Base-by-base conservation (phyloP, 2,888 invertebrate genomes). In the Drosophila demipolita region DNA sequence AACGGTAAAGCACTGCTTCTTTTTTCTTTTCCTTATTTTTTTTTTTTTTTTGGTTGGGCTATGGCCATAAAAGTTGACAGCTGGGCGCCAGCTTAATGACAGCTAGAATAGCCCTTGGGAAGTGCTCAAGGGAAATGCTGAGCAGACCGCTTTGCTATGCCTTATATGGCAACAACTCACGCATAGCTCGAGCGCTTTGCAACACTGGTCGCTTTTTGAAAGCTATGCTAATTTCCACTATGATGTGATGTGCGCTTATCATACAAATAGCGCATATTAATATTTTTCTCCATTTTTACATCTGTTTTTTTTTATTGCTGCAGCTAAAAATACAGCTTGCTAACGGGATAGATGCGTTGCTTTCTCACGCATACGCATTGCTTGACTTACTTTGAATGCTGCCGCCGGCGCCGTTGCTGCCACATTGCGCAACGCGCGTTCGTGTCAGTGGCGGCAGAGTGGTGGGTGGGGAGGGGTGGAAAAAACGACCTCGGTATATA, bases 401-500 rank as follows among this genome's bases (percentile, higher is more conserved):
- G 80, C 71, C 69, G 73, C 72, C 80, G 87, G 68, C 70, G 78
- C 66, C 78, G 77, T 72, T 73, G 70, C 66, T 79, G 82, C 70
- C 79, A 78, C 89, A 87, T 87, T 87, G 87, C 87, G 87, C 87
- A 87, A 87, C 89, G 87, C 89, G 83, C 80, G 70, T 68, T 59
- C 61, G 40, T 63, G 62, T 52, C 53, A 45, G 15, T 23, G 57
- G 36, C 49, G 42, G 75, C 67, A 64, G 29, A 20, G 26, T 5
- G 1, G 17, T 32, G n/a, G 26, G 12, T 4, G 8, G 1, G 12
- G 12, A 33, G 20, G 12, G 20, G 33, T 29, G 15, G 29, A 60
- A 59, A 61, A 75, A 71, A 71, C 70, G 77, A 71, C 73, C 77
- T 76, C 72, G 71, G 68, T 54, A 36, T 53, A 38, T 40, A 49